Base-by-base conservation (phyloP, 2,888 invertebrate genomes). In the Pseudolycoriella hygida region DNA sequence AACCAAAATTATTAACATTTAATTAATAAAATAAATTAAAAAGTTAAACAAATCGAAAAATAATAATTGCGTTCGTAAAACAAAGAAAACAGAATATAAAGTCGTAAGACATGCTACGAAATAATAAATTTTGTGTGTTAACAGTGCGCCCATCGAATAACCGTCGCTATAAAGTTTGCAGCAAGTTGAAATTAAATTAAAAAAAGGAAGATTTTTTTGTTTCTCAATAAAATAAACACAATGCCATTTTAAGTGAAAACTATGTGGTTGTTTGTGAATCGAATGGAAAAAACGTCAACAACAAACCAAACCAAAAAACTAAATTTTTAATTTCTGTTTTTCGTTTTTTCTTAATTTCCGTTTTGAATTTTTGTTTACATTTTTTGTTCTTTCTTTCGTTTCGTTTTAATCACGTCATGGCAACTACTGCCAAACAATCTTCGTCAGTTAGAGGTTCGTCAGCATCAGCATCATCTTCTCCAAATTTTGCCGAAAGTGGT, bases 401-500 rank as follows among this genome's bases (percentile, higher is more conserved):
- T 32, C 18, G 43, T 31, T 43, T 43, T 14, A 32, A 34, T 43
- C 32, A 40, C 44, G 51, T 50, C 48, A 52, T 53, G 53, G 51
- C 52, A 50, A 53, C 52, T 44, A 49, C 53, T 51, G 51, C 53
- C 48, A 52, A 52, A 47, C 51, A 53, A 37, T 42, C 48, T 15
- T 40, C 48, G 47, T 41, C 50, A 44, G 49, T 50, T 32, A 50
- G 50, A 40, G 48, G 50, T 42, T 46, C 46, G 32, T 40, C 49
- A 44, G 37, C 50, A 44, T 42, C 46, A 25, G 6, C 45, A 46
- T 18, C 43, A 37, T 43, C 41, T 42, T 31, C 43, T 37, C 42
- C 49, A 54, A 54, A 54, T 55, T 65, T 71, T 55, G 68, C 70
- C 61, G 71, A 76, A 54, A 18, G 34, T 11, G 76, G 76, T 51